Base-by-base conservation (phyloP, 92 coral and sea anemone species). In the Siderastrea siderea region DNA sequence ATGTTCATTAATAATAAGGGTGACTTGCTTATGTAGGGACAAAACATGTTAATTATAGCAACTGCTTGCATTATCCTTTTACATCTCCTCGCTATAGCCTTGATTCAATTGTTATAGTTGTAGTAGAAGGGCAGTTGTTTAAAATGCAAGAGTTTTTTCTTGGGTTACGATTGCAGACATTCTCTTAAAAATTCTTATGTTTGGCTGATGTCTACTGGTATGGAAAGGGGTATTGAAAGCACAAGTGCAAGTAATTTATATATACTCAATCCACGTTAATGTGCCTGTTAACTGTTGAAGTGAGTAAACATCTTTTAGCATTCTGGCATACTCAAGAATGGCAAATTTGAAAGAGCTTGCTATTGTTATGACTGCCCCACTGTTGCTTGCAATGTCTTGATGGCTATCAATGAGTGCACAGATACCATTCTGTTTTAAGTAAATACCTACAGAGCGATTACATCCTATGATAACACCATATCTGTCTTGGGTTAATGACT, bases 391-490 rank as follows among this genome's bases (percentile, higher is more conserved):
- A 54, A 46, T 51, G 65, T 77, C 49, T 63, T 50, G 65, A 54
- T 85, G 89, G 63, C 89, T 85, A 26, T 85, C 89, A 74, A 74
- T 85, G 7, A 85, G 73, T 17, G 90, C 79, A 62, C 77, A 63
- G 8, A 69, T 52, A 15, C 90, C 90, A 67, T 55, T 69, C 11
- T 65, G 43, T 26, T 26, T 26, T 26, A 26, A 26, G 38, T 26
- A 26, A 6, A 86, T 15, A 26, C 90, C 84, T 12, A 86, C 90
- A 45, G 84, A 86, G 51, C 74, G 12, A 53, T 68, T 70, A 71
- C 79, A 26, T 3, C 77, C 76, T 50, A 77, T 87, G 47, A 87
- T 68, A 15, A 87, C 80, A 14, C 85, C 91, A 87, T 87, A 87
- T 45, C 57, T 62, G 19, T 43, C 48, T 17, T 48, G 7, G 15